phyloP scores from a whole-genome alignment of 2,113 vertebrate species.

The Gallinago media region DNA sequence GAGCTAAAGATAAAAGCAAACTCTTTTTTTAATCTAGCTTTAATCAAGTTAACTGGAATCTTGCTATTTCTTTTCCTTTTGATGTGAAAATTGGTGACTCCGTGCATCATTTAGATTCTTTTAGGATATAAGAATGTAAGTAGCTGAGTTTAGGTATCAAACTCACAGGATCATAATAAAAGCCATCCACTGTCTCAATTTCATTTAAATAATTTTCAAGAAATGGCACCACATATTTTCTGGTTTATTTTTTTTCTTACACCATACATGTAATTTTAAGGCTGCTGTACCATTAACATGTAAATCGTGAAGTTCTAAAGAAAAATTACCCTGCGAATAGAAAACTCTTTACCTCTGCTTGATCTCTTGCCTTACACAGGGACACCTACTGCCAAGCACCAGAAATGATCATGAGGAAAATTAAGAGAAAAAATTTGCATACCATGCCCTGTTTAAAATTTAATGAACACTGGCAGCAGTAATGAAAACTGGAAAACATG shows the following conservation, averaged over 20 bases:
- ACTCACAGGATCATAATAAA: not conserved
- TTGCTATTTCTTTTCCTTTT: not conserved
- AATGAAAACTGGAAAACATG: not conserved
- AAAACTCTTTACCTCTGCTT: not conserved
- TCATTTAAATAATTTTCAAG: not conserved
- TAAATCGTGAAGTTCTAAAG: not conserved
- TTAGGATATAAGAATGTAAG: not conserved
- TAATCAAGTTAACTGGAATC: not conserved
- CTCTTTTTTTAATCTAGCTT: not conserved
- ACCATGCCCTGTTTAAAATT: not conserved
- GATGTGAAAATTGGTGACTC: not conserved
- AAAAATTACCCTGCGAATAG: not conserved
- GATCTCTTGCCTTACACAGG: not conserved
- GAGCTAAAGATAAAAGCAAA: not conserved
- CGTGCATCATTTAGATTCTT: not conserved
- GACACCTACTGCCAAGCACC: not conserved
- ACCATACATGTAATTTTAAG: not conserved
- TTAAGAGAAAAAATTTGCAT: not conserved
- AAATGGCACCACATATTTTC: not conserved
- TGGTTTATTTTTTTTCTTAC: not conserved
- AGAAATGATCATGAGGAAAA: not conserved
- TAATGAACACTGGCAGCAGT: not conserved
- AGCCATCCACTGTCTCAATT: not conserved
- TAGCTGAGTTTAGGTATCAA: not conserved
- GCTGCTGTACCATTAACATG: not conserved